Evolutionary conservation across 2,113 vertebrate species (phyloP).

Genomic region (Malaclemys terrapin): DNA sequence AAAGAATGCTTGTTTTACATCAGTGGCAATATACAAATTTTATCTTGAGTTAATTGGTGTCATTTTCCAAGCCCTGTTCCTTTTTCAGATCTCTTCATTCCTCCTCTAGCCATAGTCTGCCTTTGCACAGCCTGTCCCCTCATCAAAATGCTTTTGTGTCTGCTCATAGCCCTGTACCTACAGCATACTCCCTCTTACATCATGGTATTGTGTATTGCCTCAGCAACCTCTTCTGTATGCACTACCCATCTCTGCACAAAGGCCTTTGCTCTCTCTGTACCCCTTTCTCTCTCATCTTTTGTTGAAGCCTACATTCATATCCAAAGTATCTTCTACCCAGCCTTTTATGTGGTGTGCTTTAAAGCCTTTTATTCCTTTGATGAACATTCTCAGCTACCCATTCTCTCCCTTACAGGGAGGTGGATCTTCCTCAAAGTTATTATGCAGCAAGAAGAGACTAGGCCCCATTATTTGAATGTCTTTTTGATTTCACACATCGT

Average conservation of each 20-base stretch:
- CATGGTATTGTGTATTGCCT: neutral
- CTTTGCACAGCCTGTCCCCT: neutral
- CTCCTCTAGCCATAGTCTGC: neutral
- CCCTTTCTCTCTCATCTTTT: slow-evolving; percentile 69
- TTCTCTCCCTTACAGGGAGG: slow-evolving; percentile 63
- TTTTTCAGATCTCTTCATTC: neutral
- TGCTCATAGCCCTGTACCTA: neutral
- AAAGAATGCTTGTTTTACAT: neutral
- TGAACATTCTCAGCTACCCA: slow-evolving; percentile 64
- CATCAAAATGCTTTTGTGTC: slow-evolving; percentile 47
- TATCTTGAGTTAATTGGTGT: neutral
- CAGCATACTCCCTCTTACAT: neutral
- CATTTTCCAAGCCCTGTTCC: slow-evolving; percentile 1
- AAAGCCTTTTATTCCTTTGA: slow-evolving; percentile 69
- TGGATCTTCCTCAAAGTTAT: slow-evolving; percentile 73
- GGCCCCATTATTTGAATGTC: slow-evolving; percentile 58
- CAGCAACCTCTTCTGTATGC: slow-evolving; percentile 61
- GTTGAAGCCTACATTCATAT: slow-evolving; percentile 69
- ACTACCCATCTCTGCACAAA: neutral
- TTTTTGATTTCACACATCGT: slow-evolving; percentile 65
- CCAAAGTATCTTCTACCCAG: slow-evolving; percentile 66
- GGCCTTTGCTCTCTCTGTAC: neutral
- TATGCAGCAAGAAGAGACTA: slow-evolving; percentile 60
- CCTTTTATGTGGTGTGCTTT: slow-evolving; percentile 63
- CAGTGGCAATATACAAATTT: neutral